phyloP scores from a whole-genome alignment of 2,113 vertebrate genomes.

The Dunckerocampus dactyliophorus region DNA sequence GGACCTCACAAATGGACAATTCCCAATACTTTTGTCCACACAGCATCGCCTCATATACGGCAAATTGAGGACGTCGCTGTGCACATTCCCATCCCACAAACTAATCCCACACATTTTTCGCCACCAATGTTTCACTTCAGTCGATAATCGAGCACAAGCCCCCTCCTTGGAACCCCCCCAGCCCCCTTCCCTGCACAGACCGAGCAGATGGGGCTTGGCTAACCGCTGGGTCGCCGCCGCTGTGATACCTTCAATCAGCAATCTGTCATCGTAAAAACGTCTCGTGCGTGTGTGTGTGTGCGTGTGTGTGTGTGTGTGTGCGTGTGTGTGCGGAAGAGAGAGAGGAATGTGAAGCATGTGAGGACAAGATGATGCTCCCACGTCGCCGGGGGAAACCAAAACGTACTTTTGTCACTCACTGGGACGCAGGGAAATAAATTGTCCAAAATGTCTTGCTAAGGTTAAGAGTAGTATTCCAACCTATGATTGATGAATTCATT shows the following conservation, averaged over 20 bases:
- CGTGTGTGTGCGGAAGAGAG: constrained; percentile 26
- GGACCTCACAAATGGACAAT: background rate
- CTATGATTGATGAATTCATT: no score
- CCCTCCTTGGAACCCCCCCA: background rate
- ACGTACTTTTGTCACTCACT: background rate
- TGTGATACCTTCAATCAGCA: constrained; percentile 20
- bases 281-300: constrained; percentile 23
- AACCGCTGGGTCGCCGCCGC: background rate
- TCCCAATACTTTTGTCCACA: background rate
- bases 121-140: background rate
- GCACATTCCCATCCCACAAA: no score
- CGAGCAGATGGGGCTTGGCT: constrained; percentile 5
- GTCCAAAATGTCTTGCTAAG: background rate
- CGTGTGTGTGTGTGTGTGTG: constrained; percentile 25
- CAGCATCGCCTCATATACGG: background rate
- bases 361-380: constrained; percentile 23
- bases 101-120: background rate
- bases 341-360: constrained; percentile 49
- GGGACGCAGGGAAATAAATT: background rate
- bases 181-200: background rate
- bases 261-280: constrained; percentile 38
- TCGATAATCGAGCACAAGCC: background rate
- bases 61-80: background rate
- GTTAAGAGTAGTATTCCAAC: no score
- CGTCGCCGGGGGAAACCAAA: constrained; percentile 35